Evolutionary conservation across 2,888 invertebrate genomes (phyloP).

Genomic region (Eristalis arbustorum): DNA sequence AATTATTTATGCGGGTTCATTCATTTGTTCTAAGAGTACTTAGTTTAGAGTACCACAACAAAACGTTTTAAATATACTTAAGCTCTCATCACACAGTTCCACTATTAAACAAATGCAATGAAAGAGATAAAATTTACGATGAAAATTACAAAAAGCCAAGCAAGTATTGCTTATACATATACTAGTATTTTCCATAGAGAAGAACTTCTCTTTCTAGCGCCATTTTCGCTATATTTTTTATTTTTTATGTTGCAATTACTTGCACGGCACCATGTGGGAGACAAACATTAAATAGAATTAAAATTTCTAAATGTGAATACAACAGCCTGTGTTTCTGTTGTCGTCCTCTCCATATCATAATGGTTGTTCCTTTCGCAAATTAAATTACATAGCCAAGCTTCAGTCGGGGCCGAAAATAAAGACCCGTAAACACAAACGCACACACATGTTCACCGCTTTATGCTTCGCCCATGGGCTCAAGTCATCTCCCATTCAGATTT

Average conservation of each 20-base stretch:
- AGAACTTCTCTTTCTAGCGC: constrained; percentile 20
- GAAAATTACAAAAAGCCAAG: neutral
- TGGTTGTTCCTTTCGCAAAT: constrained; percentile 27
- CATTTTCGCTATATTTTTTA: constrained; percentile 33
- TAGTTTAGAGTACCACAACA: no score
- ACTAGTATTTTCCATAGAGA: constrained; percentile 27
- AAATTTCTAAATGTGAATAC: constrained; percentile 40
- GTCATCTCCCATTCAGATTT: constrained; percentile 32
- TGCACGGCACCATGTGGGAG: constrained; percentile 54
- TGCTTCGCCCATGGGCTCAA: constrained; percentile 46
- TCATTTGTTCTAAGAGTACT: no score
- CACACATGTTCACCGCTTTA: neutral
- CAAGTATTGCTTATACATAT: constrained; percentile 17
- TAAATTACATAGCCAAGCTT: constrained; percentile 49
- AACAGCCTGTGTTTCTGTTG: neutral
- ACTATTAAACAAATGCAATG: no score
- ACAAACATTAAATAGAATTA: constrained; percentile 63
- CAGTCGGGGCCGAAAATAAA: constrained; percentile 2
- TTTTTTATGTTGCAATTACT: constrained; percentile 40
- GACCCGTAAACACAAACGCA: neutral
- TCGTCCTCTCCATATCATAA: no score
- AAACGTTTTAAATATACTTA: no score
- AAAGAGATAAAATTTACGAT: no score
- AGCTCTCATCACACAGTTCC: no score
- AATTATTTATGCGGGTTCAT: no score